Evolutionary conservation across 1,140 invertebrate species (phyloP).

Genomic region (Eciton burchellii): DNA sequence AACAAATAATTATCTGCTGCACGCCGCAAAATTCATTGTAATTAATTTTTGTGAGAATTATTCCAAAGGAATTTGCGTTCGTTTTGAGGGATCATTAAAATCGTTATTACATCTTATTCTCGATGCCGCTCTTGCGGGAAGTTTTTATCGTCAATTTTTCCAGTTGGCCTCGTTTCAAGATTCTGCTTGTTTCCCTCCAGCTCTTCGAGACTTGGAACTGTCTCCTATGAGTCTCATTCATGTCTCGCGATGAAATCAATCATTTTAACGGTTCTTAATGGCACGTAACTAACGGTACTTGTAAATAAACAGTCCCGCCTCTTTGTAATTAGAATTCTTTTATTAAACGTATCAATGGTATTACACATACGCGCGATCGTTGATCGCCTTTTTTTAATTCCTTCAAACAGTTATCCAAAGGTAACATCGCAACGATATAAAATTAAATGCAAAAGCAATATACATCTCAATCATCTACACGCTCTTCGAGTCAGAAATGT

Average conservation of each 20-base stretch:
- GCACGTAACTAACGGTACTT: conserved; percentile 13
- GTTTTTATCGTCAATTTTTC: conserved; percentile 1
- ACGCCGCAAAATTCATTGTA: neutral
- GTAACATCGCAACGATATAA: neutral
- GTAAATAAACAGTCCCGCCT: neutral
- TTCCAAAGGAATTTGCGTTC: neutral
- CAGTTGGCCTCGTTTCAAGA: neutral
- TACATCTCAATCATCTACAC: neutral
- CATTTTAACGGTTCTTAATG: conserved; percentile 37
- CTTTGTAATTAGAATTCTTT: conserved; percentile 17
- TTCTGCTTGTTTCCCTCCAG: neutral
- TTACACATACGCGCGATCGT: neutral
- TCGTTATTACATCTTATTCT: conserved; percentile 3
- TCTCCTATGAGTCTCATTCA: neutral
- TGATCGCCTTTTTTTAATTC: neutral
- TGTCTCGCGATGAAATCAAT: neutral
- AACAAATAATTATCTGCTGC: neutral
- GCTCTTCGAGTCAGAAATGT: too few relatives aligned
- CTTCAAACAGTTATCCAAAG: neutral
- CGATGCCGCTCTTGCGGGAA: neutral
- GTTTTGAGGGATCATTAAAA: neutral
- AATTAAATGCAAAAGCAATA: neutral
- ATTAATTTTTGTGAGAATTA: conserved; percentile 7
- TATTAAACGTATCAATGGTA: conserved; percentile 17
- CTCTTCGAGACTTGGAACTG: conserved; percentile 6